Evolutionary conservation across 2,113 vertebrate species (phyloP).

Genomic region (Canis aureus): DNA sequence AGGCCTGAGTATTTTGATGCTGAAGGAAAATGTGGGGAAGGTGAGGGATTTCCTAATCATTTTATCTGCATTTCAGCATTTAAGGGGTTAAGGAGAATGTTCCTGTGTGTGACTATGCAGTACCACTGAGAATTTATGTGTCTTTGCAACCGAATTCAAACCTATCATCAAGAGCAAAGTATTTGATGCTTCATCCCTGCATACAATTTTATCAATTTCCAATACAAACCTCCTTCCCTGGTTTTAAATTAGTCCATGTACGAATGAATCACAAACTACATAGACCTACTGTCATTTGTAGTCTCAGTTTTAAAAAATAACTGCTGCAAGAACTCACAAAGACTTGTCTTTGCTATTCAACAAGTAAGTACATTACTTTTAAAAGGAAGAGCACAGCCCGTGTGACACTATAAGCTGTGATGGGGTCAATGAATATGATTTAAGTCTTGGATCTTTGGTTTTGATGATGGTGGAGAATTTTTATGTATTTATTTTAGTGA

Average conservation of each 20-base stretch:
- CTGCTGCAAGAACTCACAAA: neutral
- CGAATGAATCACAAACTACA: neutral
- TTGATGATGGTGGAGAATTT: neutral
- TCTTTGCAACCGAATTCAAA: slow-evolving; percentile 29
- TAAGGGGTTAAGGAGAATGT: neutral
- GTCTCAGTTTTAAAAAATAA: neutral
- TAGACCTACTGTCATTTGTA: neutral
- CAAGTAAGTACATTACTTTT: neutral
- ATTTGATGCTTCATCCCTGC: slow-evolving; percentile 25
- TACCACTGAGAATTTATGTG: neutral
- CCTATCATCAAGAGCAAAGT: neutral
- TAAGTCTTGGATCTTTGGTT: neutral
- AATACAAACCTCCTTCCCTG: neutral
- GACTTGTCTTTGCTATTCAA: neutral
- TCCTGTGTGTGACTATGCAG: neutral
- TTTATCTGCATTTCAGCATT: neutral
- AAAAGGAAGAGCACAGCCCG: neutral
- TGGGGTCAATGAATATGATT: neutral
- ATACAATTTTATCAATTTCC: slow-evolving; percentile 24
- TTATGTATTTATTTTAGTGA: neutral
- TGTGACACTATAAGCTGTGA: neutral
- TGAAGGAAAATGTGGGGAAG: neutral
- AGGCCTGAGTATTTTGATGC: neutral
- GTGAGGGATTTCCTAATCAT: neutral
- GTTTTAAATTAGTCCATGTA: slow-evolving; percentile 3